Conservation (phyloP, 2,888 invertebrate genomes). For the Hirtodrosophila cameraria region DNA sequence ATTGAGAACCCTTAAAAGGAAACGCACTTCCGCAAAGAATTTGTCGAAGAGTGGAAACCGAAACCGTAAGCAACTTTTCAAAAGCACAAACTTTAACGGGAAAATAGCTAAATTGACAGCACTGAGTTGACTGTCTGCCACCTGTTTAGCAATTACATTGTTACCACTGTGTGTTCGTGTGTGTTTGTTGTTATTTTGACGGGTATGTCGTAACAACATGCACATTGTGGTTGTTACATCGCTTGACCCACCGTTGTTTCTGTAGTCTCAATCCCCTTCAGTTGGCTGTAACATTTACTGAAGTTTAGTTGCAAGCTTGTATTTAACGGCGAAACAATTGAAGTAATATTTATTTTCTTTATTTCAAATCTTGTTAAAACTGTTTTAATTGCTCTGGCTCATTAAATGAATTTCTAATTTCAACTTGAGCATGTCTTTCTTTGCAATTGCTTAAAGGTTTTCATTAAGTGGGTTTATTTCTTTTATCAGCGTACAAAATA, state of each 20-base stretch:
- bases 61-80: no score
- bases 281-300: constrained; percentile 24
- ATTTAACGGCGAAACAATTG: constrained; percentile 5
- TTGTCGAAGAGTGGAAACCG: no score
- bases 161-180: constrained; percentile 24
- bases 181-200: constrained; percentile 35
- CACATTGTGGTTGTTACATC: constrained; percentile 47
- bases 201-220: constrained; percentile 57
- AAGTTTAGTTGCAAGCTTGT: constrained; percentile 10
- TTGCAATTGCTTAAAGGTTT: not conserved
- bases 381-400: constrained; percentile 31
- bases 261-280: constrained; percentile 9
- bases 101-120: no score
- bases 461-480: no score
- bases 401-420: constrained; percentile 9
- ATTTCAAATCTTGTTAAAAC: constrained; percentile 8
- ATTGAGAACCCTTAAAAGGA: no score
- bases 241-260: constrained; percentile 4
- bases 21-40: no score
- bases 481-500: no score
- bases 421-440: not conserved
- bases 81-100: no score
- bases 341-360: constrained; percentile 6
- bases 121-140: constrained; percentile 25
- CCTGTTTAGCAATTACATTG: constrained; percentile 45